Evolutionary conservation across 2,113 vertebrate genomes (phyloP), one percentile per base, ranked within the genome.

Genomic region (Chionis minor): DNA sequence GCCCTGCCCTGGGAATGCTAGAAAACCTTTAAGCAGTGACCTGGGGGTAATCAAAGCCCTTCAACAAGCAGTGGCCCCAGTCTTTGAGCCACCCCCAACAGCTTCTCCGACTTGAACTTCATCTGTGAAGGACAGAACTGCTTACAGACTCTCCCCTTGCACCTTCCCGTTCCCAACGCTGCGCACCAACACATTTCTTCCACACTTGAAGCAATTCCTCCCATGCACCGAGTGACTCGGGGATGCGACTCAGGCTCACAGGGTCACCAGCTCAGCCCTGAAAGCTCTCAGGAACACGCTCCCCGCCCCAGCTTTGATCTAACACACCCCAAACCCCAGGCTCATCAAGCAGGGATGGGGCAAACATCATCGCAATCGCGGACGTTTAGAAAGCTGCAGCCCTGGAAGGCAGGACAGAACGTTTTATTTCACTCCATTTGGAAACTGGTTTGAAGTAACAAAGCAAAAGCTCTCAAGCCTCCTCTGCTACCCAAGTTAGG

Each of bases 341-440:
- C 10, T 69, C 74, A 27, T 9, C 58, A n/a, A 3, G 5, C 8
- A 10, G 74, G 23, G 38, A 62, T 12, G n/a, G 27, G 18, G 89
- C 62, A 87, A 77, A 38, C 1, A 1, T 18, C 18, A 38, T 7
- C 1, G 3, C 42, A 55, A 35, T 4, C 38, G 51, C 1, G 15
- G 45, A 51, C 33, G 40, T 32, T 33, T 7, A 33, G 62, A 82
- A 88, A 88, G 35, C 38, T 40, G n/a, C 42, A 86, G 62, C 33
- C 22, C 23, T 8, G 2, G 30, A 55, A 77, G 8, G 19, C 27
- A 69, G 56, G 13, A 30, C 47, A 69, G 40, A 65, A 5, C 21
- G 7, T 45, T 96, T 96, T 94, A 92, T 93, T 96, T 81, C 32
- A 78, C 40, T 66, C n/a, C 9, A 23, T 65, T 69, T 52, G 27